Conservation (phyloP, 30 jellyfish, hydroid and myxozoan species). For the Phacellophora camtschatica region DNA sequence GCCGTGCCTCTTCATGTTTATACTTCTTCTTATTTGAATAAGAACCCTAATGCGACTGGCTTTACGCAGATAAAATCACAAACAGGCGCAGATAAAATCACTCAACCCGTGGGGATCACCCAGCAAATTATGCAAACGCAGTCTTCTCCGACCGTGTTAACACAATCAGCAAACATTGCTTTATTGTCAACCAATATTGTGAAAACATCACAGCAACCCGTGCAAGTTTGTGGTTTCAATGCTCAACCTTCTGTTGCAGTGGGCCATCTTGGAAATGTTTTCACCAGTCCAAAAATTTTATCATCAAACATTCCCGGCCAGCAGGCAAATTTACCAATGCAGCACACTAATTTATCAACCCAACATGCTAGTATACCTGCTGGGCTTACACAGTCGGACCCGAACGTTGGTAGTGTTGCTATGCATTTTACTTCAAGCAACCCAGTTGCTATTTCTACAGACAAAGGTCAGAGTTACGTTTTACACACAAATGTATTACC, state of each 20-base stretch:
- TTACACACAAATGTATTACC: background rate
- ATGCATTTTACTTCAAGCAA: background rate
- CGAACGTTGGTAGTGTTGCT: background rate
- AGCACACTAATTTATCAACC: background rate
- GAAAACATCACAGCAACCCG: constrained; percentile 1
- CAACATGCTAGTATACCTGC: background rate
- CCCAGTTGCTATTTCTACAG: background rate
- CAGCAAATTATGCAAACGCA: background rate
- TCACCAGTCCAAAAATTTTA: background rate
- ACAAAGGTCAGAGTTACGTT: background rate
- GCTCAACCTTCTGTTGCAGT: background rate
- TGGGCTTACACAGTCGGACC: background rate
- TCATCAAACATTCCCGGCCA: background rate
- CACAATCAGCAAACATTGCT: background rate
- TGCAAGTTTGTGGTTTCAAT: constrained; percentile 1
- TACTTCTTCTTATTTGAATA: constrained; percentile 6
- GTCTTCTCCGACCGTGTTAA: background rate
- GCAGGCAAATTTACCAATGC: background rate
- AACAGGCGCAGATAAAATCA: background rate
- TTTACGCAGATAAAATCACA: constrained; percentile 39
- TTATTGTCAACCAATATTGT: constrained; percentile 12
- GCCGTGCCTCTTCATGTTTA: constrained; percentile 23
- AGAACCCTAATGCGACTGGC: background rate
- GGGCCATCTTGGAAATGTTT: background rate
- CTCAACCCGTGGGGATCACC: background rate